These are phyloP conservation scores for Lucilia sericata DNA, from an alignment of 1,140 invertebrate species.

Conservation along the genomic window DNA sequence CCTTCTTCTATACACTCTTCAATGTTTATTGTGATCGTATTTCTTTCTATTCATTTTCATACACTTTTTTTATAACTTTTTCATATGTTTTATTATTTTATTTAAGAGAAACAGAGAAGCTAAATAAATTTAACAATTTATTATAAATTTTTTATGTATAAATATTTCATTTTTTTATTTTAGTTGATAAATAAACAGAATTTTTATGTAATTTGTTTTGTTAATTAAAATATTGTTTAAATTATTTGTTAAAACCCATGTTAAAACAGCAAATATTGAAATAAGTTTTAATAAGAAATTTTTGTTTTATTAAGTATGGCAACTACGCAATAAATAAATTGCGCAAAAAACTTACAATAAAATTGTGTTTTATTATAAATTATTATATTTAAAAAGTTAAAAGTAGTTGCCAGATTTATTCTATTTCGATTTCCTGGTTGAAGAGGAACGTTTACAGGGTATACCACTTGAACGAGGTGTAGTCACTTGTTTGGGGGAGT, in stretches of 20 bases:
- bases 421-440: background rate
- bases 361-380: background rate
- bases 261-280: background rate
- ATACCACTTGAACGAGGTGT: background rate
- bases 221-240: background rate
- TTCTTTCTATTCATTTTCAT: background rate
- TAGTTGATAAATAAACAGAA: background rate
- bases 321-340: constrained; percentile 50
- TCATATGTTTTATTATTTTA: background rate
- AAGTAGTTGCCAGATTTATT: background rate
- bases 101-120: background rate
- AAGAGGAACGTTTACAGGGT: background rate
- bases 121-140: background rate
- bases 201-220: background rate
- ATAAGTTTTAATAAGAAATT: constrained; percentile 18
- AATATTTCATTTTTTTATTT: constrained; percentile 11
- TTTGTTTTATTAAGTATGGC: constrained; percentile 48
- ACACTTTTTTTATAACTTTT: background rate
- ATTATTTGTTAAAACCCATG: background rate
- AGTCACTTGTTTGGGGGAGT: background rate
- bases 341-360: constrained; percentile 46
- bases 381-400: background rate
- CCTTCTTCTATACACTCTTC: background rate
- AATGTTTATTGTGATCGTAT: background rate
- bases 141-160: constrained; percentile 14